Percentiles rank a stretch among this genome's conserved stretches.
These are phyloP conservation scores for Chaetodon trifasciatus DNA, from an alignment of 2,797 vertebrate species.

Conservation along the genomic window DNA sequence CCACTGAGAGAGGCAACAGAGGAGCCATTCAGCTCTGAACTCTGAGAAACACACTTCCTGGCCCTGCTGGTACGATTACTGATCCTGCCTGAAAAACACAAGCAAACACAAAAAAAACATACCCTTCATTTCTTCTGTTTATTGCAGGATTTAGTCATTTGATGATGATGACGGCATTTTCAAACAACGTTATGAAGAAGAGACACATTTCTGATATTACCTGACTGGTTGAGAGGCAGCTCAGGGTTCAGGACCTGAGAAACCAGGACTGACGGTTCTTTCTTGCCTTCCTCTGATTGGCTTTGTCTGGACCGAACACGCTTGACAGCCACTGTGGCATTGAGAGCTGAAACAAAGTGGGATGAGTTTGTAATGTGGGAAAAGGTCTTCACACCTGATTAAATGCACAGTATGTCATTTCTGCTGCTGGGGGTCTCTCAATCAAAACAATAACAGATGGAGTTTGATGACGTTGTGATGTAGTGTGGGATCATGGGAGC, in stretches of 20 bases:
- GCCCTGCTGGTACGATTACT: constrained; percentile 52
- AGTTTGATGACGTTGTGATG: too few species aligned
- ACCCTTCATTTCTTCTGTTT: background rate
- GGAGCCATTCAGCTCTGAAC: constrained; percentile 68
- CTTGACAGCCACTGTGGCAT: constrained; percentile 87
- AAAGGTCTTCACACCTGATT: background rate
- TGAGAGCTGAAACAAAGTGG: constrained; percentile 83
- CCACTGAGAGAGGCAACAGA: constrained; percentile 70
- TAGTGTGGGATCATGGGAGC: too few species aligned
- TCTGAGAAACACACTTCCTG: constrained; percentile 70
- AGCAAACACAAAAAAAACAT: background rate
- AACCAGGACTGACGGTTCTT: constrained; percentile 71
- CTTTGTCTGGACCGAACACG: constrained; percentile 80
- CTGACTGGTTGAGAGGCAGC: constrained; percentile 57
- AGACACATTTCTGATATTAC: constrained; percentile 47
- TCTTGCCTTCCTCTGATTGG: constrained; percentile 63
- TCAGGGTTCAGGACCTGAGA: constrained; percentile 88
- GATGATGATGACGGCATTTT: background rate
- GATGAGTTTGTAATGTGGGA: background rate
- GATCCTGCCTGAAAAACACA: constrained; percentile 73
- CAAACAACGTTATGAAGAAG: background rate
- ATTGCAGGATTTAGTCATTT: background rate
- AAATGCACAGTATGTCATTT: too few species aligned
- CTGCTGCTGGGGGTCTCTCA: too few species aligned
- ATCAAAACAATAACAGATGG: too few species aligned